Percentiles rank a stretch among this genome's conserved stretches.
phyloP scores from a whole-genome alignment of 2,888 invertebrate species.

The Microdon myrmicae region DNA sequence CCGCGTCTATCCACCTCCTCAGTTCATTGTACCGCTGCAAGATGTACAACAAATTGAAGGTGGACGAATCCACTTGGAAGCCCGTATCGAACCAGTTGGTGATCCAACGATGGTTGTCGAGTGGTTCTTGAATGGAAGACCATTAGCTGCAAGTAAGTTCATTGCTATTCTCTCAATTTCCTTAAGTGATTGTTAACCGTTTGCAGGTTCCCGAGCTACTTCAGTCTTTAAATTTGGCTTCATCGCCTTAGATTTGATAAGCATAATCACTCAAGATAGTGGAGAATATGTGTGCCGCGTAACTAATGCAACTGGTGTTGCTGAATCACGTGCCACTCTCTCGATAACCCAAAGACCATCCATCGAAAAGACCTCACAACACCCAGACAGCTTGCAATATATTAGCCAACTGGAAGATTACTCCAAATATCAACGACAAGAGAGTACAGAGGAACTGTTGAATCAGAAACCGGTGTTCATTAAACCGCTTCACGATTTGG shows the following conservation, averaged over 20 bases:
- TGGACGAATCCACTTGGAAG: slow-evolving; percentile 95
- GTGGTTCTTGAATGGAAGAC: slow-evolving; percentile 93
- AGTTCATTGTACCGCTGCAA: slow-evolving; percentile 88
- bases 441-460: slow-evolving; percentile 83
- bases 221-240: slow-evolving; percentile 97
- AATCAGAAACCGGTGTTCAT: slow-evolving; percentile 88
- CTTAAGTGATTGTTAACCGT: too few relatives aligned
- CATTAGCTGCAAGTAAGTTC: slow-evolving; percentile 88
- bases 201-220: slow-evolving; percentile 93
- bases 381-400: slow-evolving; percentile 90
- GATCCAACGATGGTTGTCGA: slow-evolving; percentile 96
- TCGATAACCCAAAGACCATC: slow-evolving; percentile 83
- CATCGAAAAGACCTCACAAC: slow-evolving; percentile 88
- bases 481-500: slow-evolving; percentile 85
- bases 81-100: slow-evolving; percentile 95
- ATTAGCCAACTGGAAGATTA: slow-evolving; percentile 92
- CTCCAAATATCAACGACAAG: slow-evolving; percentile 85
- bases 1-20: slow-evolving; percentile 88
- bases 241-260: slow-evolving; percentile 91
- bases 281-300: slow-evolving; percentile 93
- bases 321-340: slow-evolving; percentile 84
- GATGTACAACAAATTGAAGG: slow-evolving; percentile 88
- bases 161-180: not conserved
- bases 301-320: slow-evolving; percentile 85
- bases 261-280: slow-evolving; percentile 84